A percentile compares a stretch with the other conserved stretches of the same genome.
phyloP scores from a whole-genome alignment of 2,888 invertebrate genomes.

The Cheilosia soror region DNA sequence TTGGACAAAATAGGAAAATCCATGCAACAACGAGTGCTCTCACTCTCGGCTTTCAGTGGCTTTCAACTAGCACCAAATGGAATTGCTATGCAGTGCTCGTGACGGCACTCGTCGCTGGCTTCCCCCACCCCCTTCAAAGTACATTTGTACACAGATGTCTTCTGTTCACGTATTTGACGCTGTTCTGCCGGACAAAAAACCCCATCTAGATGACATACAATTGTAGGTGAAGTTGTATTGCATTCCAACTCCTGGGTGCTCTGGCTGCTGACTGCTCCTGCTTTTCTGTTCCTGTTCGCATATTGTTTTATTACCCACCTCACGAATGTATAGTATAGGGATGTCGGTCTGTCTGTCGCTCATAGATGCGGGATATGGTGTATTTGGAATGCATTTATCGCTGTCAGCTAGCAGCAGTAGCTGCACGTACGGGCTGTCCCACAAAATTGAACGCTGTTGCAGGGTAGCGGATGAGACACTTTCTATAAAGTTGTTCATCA shows the following conservation, averaged over 20 bases:
- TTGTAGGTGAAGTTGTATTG: slow-evolving; percentile 62
- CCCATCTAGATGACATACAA: slow-evolving; percentile 67
- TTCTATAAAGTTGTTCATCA: slow-evolving; percentile 73
- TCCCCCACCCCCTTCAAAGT: slow-evolving; percentile 38
- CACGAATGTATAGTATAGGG: slow-evolving; percentile 50
- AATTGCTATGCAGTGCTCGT: slow-evolving; percentile 75
- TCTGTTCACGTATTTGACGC: slow-evolving; percentile 65
- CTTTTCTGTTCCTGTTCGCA: slow-evolving; percentile 42
- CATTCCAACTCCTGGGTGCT: slow-evolving; percentile 22
- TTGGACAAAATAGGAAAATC: slow-evolving; percentile 74
- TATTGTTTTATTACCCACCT: slow-evolving; percentile 76
- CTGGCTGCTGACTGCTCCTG: slow-evolving; percentile 12
- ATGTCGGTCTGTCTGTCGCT: slow-evolving; percentile 63
- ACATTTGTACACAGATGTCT: slow-evolving; percentile 74
- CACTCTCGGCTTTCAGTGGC: slow-evolving; percentile 75
- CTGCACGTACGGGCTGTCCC: slow-evolving; percentile 69
- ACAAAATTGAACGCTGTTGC: slow-evolving; percentile 57
- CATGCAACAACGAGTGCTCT: slow-evolving; percentile 71
- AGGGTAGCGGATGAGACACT: slow-evolving; percentile 39
- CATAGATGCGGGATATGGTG: slow-evolving; percentile 73
- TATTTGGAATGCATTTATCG: slow-evolving; percentile 76
- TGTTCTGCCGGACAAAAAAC: slow-evolving; percentile 49
- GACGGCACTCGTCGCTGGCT: slow-evolving; percentile 72
- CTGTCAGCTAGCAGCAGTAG: slow-evolving; percentile 70
- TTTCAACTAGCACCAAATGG: slow-evolving; percentile 72